Percentiles rank a stretch among this genome's conserved stretches.
These are phyloP conservation scores for Tangara arthus DNA, from an alignment of 2,797 vertebrate species.

Conservation along the genomic window DNA sequence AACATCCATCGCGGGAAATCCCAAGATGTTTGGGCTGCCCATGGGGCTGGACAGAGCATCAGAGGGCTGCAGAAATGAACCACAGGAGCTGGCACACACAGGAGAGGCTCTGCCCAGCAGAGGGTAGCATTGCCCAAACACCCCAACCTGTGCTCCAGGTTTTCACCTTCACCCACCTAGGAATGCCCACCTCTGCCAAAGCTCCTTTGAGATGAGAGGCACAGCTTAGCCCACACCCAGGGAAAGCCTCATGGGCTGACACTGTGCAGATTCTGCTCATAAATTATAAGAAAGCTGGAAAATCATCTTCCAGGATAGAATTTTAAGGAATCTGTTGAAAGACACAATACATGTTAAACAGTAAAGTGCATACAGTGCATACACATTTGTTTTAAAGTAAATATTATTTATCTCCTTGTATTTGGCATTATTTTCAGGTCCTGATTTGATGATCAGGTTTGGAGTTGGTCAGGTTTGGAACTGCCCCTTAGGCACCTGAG, in stretches of 20 bases:
- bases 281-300: background rate
- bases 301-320: background rate
- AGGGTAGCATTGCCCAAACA: constrained; percentile 39
- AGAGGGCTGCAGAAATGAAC: background rate
- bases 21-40: background rate
- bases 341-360: background rate
- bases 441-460: background rate
- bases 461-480: background rate
- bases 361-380: accelerated
- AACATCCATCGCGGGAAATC: accelerated
- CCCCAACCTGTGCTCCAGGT: background rate
- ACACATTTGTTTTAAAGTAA: background rate
- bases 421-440: background rate
- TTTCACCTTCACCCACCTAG: background rate
- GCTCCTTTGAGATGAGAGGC: background rate
- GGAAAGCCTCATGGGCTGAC: background rate
- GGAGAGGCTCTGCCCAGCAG: constrained; percentile 26
- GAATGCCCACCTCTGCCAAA: background rate
- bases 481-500: background rate
- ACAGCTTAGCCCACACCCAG: background rate
- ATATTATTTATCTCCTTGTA: background rate
- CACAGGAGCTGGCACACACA: background rate
- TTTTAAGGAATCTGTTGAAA: background rate
- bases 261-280: background rate
- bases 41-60: background rate